A percentile compares a stretch with the other conserved stretches of the same genome.
Evolutionary conservation across 2,797 vertebrate genomes (phyloP).

Genomic region (Clarias pachynema): DNA sequence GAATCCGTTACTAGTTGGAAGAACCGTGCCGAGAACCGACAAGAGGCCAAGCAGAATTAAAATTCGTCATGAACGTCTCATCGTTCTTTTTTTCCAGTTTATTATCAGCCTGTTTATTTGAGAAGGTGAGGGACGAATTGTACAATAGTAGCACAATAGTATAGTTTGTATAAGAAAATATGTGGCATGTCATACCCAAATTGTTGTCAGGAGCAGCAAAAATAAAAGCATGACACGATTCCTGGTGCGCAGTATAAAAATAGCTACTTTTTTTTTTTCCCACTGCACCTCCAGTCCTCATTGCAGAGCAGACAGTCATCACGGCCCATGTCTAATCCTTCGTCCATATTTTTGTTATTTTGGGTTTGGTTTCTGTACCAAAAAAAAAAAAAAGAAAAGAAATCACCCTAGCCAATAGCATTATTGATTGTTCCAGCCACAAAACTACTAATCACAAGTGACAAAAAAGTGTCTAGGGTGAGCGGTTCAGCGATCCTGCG

Average conservation of each 20-base stretch:
- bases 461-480: background rate
- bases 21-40: background rate
- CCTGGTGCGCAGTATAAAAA: background rate
- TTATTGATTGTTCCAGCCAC: background rate
- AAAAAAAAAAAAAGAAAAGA: background rate
- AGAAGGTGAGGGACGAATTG: background rate
- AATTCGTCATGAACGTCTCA: background rate
- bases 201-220: background rate
- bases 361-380: background rate
- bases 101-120: background rate
- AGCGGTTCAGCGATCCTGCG: background rate
- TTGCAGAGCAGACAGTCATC: background rate
- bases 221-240: background rate
- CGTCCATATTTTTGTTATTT: background rate
- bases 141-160: background rate
- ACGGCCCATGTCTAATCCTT: background rate
- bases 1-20: background rate
- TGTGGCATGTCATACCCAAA: background rate
- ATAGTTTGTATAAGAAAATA: background rate
- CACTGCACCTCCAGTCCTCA: background rate
- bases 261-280: background rate
- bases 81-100: background rate
- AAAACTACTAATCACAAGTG: background rate
- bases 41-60: too few relatives aligned
- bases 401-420: too few relatives aligned